These are phyloP conservation scores for Chloebia gouldiae DNA, from an alignment of 2,113 vertebrate genomes.

Conservation along the genomic window DNA sequence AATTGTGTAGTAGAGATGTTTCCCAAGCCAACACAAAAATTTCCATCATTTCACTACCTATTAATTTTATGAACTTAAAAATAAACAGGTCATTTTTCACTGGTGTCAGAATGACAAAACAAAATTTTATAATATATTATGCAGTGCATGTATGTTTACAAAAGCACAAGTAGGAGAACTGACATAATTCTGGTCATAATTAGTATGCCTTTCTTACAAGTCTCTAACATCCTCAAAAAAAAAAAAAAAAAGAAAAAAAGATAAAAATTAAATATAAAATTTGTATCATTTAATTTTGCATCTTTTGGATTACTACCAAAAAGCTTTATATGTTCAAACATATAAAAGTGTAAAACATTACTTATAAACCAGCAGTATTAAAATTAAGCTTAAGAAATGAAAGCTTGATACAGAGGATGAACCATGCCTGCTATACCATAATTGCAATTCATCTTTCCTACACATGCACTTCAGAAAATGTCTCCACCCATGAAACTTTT, in stretches of 20 bases:
- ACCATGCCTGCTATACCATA: fast-evolving
- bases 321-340: not conserved
- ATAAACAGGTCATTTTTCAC: not conserved
- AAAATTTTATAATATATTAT: not conserved
- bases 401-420: not conserved
- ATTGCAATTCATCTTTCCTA: not conserved
- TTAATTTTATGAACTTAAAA: not conserved
- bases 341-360: not conserved
- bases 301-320: not conserved
- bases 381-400: not conserved
- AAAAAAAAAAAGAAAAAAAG: not conserved
- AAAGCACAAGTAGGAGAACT: not conserved
- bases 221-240: not conserved
- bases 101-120: not conserved
- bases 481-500: not conserved
- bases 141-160: not conserved
- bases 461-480: not conserved
- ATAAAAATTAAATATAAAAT: too few species aligned
- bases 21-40: not conserved
- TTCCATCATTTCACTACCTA: not conserved
- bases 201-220: not conserved
- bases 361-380: not conserved
- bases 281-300: not conserved
- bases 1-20: not conserved
- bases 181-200: not conserved